Conservation (phyloP, 92 coral and sea anemone species). For the Anthopleura xanthogrammica region DNA sequence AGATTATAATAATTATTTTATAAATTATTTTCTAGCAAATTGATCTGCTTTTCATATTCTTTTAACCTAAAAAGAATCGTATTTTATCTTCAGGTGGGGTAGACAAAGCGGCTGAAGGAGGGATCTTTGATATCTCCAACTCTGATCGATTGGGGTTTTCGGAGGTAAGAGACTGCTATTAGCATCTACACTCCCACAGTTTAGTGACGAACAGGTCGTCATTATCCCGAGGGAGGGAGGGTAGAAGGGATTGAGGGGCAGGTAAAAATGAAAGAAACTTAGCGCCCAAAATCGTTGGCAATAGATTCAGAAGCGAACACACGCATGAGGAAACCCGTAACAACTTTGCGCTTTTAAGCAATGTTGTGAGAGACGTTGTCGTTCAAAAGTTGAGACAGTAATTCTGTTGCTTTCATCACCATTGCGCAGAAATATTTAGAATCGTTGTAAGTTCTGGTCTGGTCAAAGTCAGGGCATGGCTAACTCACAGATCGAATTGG, state of each 20-base stretch:
- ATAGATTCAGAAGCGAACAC: too few relatives aligned
- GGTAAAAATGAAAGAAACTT: too few relatives aligned
- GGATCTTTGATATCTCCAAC: slow-evolving; percentile 63
- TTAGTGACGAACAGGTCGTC: not conserved
- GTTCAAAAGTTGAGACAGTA: too few relatives aligned
- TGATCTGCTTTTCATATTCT: not conserved
- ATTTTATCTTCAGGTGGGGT: slow-evolving; percentile 38
- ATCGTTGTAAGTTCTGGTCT: too few relatives aligned
- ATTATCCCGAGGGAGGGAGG: not conserved
- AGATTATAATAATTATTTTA: not conserved
- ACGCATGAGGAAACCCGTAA: too few relatives aligned
- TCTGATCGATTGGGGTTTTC: slow-evolving; percentile 65
- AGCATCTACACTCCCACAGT: not conserved
- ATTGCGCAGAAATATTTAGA: too few relatives aligned
- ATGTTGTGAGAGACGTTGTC: too few relatives aligned
- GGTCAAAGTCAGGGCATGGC: too few relatives aligned
- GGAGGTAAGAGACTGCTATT: slow-evolving; percentile 34
- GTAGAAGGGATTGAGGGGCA: not conserved
- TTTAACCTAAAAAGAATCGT: not conserved
- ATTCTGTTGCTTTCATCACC: too few relatives aligned
- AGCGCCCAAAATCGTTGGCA: too few relatives aligned
- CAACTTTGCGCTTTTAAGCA: too few relatives aligned
- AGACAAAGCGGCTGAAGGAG: slow-evolving; percentile 66
- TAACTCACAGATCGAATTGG: too few relatives aligned
- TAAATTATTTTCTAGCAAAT: not conserved